Percentiles rank a stretch among this genome's conserved stretches.
phyloP scores from a whole-genome alignment of 1,140 invertebrate species.

The Tetramorium parvispinum region DNA sequence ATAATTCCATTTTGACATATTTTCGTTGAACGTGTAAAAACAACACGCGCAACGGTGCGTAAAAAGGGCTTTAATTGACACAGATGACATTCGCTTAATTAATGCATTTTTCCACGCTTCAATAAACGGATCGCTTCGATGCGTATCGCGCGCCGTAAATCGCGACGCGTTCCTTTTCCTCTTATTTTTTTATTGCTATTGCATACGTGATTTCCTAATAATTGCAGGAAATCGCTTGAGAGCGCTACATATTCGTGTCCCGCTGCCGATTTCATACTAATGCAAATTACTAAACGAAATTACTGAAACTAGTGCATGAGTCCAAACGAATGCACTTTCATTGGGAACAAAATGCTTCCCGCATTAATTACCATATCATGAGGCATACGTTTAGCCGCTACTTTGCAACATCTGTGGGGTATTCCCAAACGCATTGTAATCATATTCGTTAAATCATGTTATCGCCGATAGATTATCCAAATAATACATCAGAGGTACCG shows the following conservation, averaged over 20 bases:
- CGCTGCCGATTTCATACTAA: not conserved
- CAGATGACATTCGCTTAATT: slow-evolving; percentile 11
- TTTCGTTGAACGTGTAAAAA: not conserved
- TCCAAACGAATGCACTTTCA: slow-evolving; percentile 28
- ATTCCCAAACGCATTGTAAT: slow-evolving; percentile 19
- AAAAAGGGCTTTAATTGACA: slow-evolving; percentile 36
- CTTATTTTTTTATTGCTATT: not conserved
- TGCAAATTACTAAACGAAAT: slow-evolving; percentile 11
- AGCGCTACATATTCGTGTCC: not conserved
- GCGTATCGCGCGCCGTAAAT: not conserved
- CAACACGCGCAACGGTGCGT: not conserved
- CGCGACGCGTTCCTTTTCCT: not conserved
- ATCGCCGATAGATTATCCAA: slow-evolving; percentile 28
- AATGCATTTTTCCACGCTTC: slow-evolving; percentile 29
- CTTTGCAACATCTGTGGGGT: slow-evolving; percentile 17
- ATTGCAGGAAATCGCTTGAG: slow-evolving; percentile 3
- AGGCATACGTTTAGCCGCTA: slow-evolving; percentile 6
- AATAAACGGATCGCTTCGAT: slow-evolving; percentile 16
- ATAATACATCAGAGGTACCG: not conserved
- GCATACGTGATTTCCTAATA: not conserved
- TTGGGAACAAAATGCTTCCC: slow-evolving; percentile 14
- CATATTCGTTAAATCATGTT: slow-evolving; percentile 23
- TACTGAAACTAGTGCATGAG: not conserved
- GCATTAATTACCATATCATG: slow-evolving; percentile 31
- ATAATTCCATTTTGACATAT: slow-evolving; percentile 12